Conservation (phyloP, 1,140 invertebrate species). For the Drosophila prosaltans region DNA sequence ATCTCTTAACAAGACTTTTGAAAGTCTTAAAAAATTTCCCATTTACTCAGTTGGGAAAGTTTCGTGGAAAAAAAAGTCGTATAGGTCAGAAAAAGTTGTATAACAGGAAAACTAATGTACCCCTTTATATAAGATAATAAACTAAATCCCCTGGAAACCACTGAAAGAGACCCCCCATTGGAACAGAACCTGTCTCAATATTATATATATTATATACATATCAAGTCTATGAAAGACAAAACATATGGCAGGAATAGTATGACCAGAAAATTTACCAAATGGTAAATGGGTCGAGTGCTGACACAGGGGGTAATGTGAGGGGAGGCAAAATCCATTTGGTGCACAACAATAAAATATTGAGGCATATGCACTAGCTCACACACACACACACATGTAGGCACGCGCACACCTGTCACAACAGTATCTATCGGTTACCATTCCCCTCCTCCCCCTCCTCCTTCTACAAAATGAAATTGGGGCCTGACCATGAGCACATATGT, state of each 20-base stretch:
- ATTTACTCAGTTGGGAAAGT: too few species aligned
- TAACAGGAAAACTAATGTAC: too few species aligned
- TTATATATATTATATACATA: conserved; percentile 51
- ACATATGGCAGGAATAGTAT: conserved; percentile 31
- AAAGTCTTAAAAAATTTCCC: too few species aligned
- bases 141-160: too few species aligned
- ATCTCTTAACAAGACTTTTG: too few species aligned
- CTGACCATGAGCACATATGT: conserved; percentile 67
- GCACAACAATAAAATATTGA: conserved; percentile 18
- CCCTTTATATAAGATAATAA: too few species aligned
- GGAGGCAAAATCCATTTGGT: conserved; percentile 15
- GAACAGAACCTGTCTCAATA: conserved; percentile 54
- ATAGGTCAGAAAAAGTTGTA: too few species aligned
- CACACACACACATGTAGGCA: neutral
- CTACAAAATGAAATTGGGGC: neutral
- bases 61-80: too few species aligned
- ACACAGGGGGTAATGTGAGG: too few species aligned
- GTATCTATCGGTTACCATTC: neutral
- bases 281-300: too few species aligned
- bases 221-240: neutral
- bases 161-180: too few species aligned
- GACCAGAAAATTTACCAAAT: too few species aligned
- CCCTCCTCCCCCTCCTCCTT: neutral
- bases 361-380: conserved; percentile 33
- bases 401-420: neutral